Percentiles rank a stretch among this genome's conserved stretches.
phyloP scores from a whole-genome alignment of 2,113 vertebrate species.

The Lasiurus borealis region DNA sequence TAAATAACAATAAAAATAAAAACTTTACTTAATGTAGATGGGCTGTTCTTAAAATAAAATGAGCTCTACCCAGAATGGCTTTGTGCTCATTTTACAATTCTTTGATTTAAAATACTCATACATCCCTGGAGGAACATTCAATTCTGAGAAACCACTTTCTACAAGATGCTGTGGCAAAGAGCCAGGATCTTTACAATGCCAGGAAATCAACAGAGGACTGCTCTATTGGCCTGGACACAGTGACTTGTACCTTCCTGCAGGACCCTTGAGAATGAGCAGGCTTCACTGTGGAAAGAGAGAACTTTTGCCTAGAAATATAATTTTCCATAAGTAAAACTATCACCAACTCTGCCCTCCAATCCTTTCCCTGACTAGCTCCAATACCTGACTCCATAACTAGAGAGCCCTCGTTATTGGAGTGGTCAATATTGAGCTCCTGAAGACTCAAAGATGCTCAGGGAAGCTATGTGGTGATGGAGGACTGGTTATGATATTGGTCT shows the following conservation, averaged over 20 bases:
- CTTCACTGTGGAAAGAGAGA: slow-evolving; percentile 36
- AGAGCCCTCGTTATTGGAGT: background rate
- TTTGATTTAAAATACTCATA: slow-evolving; percentile 58
- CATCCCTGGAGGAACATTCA: slow-evolving; percentile 71
- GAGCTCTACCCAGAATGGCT: background rate
- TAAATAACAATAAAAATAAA: slow-evolving; percentile 15
- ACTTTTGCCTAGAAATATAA: slow-evolving; percentile 19
- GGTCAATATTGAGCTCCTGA: background rate
- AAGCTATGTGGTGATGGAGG: background rate
- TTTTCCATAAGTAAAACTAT: slow-evolving; percentile 3
- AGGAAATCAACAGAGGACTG: slow-evolving; percentile 71
- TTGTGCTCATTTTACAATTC: slow-evolving; percentile 25
- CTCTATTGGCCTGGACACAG: slow-evolving; percentile 51
- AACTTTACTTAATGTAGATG: slow-evolving; percentile 4
- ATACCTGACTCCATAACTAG: background rate
- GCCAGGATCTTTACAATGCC: slow-evolving; percentile 78
- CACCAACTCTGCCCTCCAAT: background rate
- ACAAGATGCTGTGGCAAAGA: slow-evolving; percentile 43
- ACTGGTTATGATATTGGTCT: background rate
- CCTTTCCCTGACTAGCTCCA: background rate
- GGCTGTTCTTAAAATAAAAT: background rate
- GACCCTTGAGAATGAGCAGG: slow-evolving; percentile 44
- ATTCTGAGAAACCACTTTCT: slow-evolving; percentile 79
- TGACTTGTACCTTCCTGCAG: slow-evolving; percentile 73
- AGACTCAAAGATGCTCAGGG: background rate